phyloP scores from a whole-genome alignment of 2,888 invertebrate genomes.

The Dione juno region DNA sequence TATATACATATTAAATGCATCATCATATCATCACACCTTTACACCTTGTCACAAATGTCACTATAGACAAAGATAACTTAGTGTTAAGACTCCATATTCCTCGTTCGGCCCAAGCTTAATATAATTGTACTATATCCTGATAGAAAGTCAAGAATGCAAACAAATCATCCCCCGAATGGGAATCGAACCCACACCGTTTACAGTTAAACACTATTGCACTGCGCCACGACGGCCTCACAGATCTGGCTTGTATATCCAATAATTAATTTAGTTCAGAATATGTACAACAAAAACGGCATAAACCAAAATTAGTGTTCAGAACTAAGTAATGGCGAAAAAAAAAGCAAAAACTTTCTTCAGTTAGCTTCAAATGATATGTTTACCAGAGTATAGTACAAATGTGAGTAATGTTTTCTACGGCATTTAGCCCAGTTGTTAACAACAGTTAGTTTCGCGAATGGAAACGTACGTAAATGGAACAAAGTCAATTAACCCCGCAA shows the following conservation, averaged over 20 bases:
- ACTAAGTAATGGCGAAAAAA: background rate
- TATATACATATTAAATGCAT: too few species aligned
- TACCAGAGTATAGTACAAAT: conserved; percentile 1
- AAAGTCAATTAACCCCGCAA: conserved; percentile 30
- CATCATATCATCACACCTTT: too few species aligned
- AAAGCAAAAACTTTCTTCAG: background rate
- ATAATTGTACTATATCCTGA: too few species aligned
- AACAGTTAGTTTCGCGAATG: conserved; percentile 40
- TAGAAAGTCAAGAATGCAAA: too few species aligned
- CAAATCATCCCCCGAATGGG: too few species aligned
- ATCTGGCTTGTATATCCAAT: background rate
- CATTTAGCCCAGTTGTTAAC: conserved; percentile 39
- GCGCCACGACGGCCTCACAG: too few species aligned
- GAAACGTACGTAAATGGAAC: conserved; percentile 31
- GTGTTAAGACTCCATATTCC: too few species aligned
- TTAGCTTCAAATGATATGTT: conserved; percentile 6
- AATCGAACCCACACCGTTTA: too few species aligned
- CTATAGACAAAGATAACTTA: too few species aligned
- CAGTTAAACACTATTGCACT: too few species aligned
- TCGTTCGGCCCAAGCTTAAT: too few species aligned
- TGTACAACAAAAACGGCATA: background rate
- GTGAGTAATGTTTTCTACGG: conserved; percentile 20
- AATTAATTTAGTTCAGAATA: background rate
- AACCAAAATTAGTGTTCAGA: background rate
- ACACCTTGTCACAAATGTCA: too few species aligned